Evolutionary conservation across 2,888 invertebrate species (phyloP).

Genomic region (Aphodius granarius): DNA sequence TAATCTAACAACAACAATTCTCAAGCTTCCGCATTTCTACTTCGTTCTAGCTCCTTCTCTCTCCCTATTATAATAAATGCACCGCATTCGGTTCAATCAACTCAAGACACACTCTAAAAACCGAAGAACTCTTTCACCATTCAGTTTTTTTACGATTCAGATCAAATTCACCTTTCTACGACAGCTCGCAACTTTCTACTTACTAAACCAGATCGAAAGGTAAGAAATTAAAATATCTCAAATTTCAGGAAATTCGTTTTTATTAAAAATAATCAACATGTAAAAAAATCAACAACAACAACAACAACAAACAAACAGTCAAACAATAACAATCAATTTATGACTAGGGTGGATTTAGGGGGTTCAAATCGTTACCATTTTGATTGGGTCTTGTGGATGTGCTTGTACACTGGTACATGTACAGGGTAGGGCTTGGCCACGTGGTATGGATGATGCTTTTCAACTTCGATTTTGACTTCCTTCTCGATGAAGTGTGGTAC

Average conservation of each 20-base stretch:
- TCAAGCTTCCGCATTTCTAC: background rate
- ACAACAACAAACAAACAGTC: slow-evolving; percentile 18
- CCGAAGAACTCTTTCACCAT: background rate
- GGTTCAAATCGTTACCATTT: slow-evolving; percentile 17
- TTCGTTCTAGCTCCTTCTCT: background rate
- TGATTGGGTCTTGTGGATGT: slow-evolving; percentile 57
- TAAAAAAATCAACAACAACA: slow-evolving; percentile 11
- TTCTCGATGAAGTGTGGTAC: slow-evolving; percentile 72
- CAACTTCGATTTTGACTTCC: slow-evolving; percentile 75
- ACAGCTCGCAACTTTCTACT: background rate
- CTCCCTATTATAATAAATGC: background rate
- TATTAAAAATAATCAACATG: slow-evolving; percentile 14
- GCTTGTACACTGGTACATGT: slow-evolving; percentile 74
- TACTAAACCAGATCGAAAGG: background rate
- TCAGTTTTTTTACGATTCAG: background rate
- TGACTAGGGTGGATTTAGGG: slow-evolving; percentile 18
- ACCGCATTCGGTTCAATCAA: background rate
- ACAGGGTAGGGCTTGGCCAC: slow-evolving; percentile 72
- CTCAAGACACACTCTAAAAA: background rate
- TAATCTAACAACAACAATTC: background rate
- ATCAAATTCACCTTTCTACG: background rate
- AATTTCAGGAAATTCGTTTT: slow-evolving; percentile 2
- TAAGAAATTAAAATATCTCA: background rate
- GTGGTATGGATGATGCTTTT: slow-evolving; percentile 70
- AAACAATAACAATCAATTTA: slow-evolving; percentile 17